Evolutionary conservation across 2,797 vertebrate genomes (phyloP).

Genomic region (Nannoperca australis): DNA sequence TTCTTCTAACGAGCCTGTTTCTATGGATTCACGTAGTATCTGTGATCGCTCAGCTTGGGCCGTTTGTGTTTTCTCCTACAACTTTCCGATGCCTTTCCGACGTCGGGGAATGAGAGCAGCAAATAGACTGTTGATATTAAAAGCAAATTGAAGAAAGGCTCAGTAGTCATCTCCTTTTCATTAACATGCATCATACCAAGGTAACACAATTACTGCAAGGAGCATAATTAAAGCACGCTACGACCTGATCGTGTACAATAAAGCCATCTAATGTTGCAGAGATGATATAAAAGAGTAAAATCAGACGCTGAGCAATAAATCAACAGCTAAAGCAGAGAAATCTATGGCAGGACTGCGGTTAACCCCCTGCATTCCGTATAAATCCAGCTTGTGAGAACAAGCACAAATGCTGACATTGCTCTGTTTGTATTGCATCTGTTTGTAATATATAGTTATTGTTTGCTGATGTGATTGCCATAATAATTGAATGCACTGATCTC

Average conservation of each 20-base stretch:
- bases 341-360: background rate
- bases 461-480: slow-evolving; percentile 20
- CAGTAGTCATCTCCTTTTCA: background rate
- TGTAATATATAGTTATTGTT: slow-evolving; percentile 26
- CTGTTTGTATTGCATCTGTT: slow-evolving; percentile 1
- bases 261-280: background rate
- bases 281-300: slow-evolving; percentile 7
- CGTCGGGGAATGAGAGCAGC: too few species aligned
- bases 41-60: background rate
- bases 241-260: background rate
- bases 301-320: background rate
- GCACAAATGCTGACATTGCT: background rate
- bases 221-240: slow-evolving; percentile 9
- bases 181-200: background rate
- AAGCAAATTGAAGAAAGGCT: background rate
- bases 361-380: background rate
- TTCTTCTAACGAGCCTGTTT: background rate
- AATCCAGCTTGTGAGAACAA: slow-evolving; percentile 9
- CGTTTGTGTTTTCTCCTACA: background rate
- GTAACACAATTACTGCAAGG: slow-evolving; percentile 3
- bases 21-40: background rate
- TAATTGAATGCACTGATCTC: slow-evolving; percentile 39
- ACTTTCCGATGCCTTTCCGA: background rate
- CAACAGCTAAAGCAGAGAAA: background rate
- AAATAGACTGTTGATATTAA: background rate